Evolutionary conservation across 1,140 invertebrate genomes (phyloP), one percentile per base, ranked within the genome.

Genomic region (Tetramorium parvispinum): DNA sequence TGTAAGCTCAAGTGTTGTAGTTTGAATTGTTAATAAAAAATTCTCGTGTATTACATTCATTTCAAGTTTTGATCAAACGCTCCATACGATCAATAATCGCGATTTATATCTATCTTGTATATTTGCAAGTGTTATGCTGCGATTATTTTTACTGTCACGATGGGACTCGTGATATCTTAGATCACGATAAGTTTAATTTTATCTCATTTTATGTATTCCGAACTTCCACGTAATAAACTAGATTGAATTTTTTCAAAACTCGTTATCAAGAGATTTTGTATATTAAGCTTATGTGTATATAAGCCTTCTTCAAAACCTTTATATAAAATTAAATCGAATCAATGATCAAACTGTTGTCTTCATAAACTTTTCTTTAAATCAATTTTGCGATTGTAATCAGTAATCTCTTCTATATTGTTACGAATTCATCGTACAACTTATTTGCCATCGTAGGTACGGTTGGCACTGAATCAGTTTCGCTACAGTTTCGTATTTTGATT

Each of bases 361-460:
- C 53, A 66, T 77, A 43, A 87, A 57, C 27, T 53, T 85, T 87
- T 71, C 0, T 32, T 49, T n/a, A 11, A 51, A 66, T 51, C 13
- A 49, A 57, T 57, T 46, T 71, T 86, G 16, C 7, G 18, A 40
- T 65, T 40, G 7, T 40, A n/a, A 65, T 40, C 5, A 11, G 10
- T 40, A 21, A 57, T 73, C 40, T 21, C n/a, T 53, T 21, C n/a
- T 18, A 40, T 81, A 27, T 32, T 32, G 32, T 32, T 32, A 32
- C 32, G 82, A 90, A 87, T 89, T 93, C 86, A 85, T 87, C 86
- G 51, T 81, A 85, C 68, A 46, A 57, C 57, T 75, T 90, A 90
- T 91, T 86, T 71, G 70, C 79, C 78, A 88, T 90, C 85, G 79
- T 32, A 32, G 32, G 32, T 63, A 40, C 59, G 49, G 78, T 66